Evolutionary conservation across 2,113 vertebrate genomes (phyloP), one percentile per base, ranked within the genome.

Genomic region (Salvelinus fontinalis): DNA sequence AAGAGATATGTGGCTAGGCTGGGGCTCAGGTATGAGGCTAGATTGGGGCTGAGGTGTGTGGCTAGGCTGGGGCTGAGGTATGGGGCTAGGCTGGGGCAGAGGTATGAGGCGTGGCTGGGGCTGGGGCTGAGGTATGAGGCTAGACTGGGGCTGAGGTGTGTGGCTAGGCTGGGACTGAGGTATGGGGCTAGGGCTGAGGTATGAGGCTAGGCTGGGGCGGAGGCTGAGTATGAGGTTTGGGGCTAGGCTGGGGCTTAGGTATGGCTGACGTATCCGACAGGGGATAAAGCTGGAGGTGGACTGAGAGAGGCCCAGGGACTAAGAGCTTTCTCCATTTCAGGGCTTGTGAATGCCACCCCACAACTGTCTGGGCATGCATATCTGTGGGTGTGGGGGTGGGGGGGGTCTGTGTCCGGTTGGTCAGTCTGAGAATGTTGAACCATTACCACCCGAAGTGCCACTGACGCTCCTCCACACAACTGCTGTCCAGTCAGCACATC

Each of bases 381-480:
- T 44, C 39, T 44, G 39, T 44, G 39, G 39, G 39, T 11, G 39
- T 44, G 39, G 39, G 39, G 8, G 39, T 44, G 8, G 39, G 39
- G 39, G 80, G 81, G 81, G 73, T 60, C 84, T 82, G 69, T 57
- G 59, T 88, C 86, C 84, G 80, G 84, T 76, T 76, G 83, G 85
- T 69, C 60, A 60, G 81, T 84, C 85, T 26, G 77, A 82, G 83
- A 90, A 89, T 87, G 87, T 75, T 75, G 79, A 78, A 78, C 69
- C 81, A 78, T 20, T 39, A 80, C 77, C 85, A 82, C 88, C 83
- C 85, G 78, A 75, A 18, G 1, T 29, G 62, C 75, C 71, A 11
- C 44, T 73, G 67, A 84, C 84, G 75, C 80, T 75, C 80, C 83
- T 31, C 80, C 83, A 79, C 87, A 85, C 88, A 90, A 89, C 90